These are phyloP conservation scores for Hapalemur alaotrensis DNA, from an alignment of 2,797 vertebrate species.

Conservation along the genomic window DNA sequence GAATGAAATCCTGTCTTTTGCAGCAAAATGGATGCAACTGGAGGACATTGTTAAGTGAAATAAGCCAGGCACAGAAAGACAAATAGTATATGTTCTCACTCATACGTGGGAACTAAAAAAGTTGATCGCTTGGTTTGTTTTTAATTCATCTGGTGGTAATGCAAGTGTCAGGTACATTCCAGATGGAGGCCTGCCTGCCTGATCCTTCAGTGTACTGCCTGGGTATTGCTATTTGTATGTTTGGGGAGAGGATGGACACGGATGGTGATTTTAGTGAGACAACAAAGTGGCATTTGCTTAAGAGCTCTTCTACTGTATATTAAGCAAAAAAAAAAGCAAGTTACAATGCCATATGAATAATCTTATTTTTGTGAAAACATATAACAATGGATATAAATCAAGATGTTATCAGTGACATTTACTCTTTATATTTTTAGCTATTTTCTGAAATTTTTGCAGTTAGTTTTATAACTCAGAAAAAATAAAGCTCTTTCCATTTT, in stretches of 20 bases:
- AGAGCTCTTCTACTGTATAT: not conserved
- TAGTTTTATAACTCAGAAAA: not conserved
- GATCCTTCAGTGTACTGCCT: not conserved
- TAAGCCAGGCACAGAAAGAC: not conserved
- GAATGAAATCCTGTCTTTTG: not conserved
- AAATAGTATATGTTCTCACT: not conserved
- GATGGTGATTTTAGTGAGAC: not conserved
- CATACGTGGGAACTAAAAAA: not conserved
- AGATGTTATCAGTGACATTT: not conserved
- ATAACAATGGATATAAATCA: not conserved
- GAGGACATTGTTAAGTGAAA: not conserved
- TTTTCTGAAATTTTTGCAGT: not conserved
- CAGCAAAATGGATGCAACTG: not conserved
- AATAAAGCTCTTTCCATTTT: not conserved
- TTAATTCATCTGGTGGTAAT: not conserved
- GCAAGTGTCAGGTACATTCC: not conserved
- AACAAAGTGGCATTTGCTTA: not conserved
- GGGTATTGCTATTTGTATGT: not conserved
- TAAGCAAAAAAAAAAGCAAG: not conserved
- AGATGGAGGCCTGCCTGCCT: not conserved
- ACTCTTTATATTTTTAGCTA: not conserved
- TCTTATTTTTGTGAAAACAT: slow-evolving; percentile 2
- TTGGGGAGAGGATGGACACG: not conserved
- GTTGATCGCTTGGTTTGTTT: not conserved
- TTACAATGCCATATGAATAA: not conserved